Percentiles rank a stretch among this genome's conserved stretches.
These are phyloP conservation scores for Nowickia ferox DNA, from an alignment of 2,888 invertebrate species.

Conservation along the genomic window DNA sequence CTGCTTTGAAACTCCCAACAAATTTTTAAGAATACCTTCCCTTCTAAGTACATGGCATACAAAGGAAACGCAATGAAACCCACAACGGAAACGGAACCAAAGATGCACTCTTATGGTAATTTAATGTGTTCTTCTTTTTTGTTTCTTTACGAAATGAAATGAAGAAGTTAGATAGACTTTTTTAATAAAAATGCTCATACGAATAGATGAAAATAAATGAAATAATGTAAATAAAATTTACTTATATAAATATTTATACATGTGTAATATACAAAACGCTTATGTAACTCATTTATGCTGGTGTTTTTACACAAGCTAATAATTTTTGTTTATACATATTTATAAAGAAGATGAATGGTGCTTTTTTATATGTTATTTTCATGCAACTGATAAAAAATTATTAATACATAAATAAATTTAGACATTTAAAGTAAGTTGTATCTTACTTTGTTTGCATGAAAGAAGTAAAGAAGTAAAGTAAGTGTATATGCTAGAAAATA, in stretches of 20 bases:
- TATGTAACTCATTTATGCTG: background rate
- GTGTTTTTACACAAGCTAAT: background rate
- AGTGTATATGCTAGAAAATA: too few relatives aligned
- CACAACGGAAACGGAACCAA: constrained; percentile 64
- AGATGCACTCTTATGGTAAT: constrained; percentile 70
- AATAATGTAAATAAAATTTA: constrained; percentile 40
- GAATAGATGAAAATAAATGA: constrained; percentile 44
- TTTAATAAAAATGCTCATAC: constrained; percentile 50
- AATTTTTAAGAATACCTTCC: constrained; percentile 21
- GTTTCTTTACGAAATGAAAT: constrained; percentile 16
- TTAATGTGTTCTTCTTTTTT: constrained; percentile 61
- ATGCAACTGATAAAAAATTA: constrained; percentile 79
- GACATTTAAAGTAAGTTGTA: constrained; percentile 75
- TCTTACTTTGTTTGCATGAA: constrained; percentile 12
- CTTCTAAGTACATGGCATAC: background rate
- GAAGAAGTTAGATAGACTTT: constrained; percentile 18
- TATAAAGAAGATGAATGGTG: constrained; percentile 47
- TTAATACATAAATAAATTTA: constrained; percentile 80
- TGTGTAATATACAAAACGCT: background rate
- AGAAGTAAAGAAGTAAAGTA: too few relatives aligned
- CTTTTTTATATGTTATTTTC: constrained; percentile 40
- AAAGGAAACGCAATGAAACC: constrained; percentile 53
- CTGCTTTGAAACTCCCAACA: too few relatives aligned
- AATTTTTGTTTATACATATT: constrained; percentile 20
- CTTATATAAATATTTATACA: background rate